Evolutionary conservation across 2,113 vertebrate genomes (phyloP).

Genomic region (Pandion haliaetus): DNA sequence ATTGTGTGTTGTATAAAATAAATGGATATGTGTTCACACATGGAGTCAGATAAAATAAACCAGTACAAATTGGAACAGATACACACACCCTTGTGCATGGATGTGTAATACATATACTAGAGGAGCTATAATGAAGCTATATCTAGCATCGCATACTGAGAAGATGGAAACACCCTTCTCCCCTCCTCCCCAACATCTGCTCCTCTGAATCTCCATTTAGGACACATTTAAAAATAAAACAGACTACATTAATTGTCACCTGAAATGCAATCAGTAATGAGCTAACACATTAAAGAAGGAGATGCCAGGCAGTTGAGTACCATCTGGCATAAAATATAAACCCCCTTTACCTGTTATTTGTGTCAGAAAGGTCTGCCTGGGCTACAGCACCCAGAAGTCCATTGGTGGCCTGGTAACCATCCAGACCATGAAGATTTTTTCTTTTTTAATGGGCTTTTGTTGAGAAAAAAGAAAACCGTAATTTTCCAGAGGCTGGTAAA

Average conservation of each 20-base stretch:
- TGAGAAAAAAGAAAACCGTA: not conserved
- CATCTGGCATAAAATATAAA: not conserved
- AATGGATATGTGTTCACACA: not conserved
- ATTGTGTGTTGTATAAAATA: not conserved
- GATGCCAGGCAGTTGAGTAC: not conserved
- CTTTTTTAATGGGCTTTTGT: not conserved
- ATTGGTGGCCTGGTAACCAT: not conserved
- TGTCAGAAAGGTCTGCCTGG: not conserved
- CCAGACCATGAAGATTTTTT: not conserved
- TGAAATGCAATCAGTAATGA: not conserved
- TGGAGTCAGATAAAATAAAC: not conserved
- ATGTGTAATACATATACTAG: not conserved
- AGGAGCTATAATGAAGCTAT: not conserved
- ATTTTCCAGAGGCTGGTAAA: not conserved
- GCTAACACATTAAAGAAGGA: not conserved
- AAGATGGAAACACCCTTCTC: not conserved
- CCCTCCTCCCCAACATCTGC: not conserved
- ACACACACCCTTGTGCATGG: not conserved
- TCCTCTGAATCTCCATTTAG: not conserved
- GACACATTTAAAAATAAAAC: not conserved
- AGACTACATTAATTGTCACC: constrained; percentile 1
- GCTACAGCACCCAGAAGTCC: not conserved
- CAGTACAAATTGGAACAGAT: not conserved
- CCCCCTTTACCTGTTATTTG: not conserved
- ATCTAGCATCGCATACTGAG: not conserved